Conservation (phyloP, 2,113 vertebrate species). For the Esox niger region DNA sequence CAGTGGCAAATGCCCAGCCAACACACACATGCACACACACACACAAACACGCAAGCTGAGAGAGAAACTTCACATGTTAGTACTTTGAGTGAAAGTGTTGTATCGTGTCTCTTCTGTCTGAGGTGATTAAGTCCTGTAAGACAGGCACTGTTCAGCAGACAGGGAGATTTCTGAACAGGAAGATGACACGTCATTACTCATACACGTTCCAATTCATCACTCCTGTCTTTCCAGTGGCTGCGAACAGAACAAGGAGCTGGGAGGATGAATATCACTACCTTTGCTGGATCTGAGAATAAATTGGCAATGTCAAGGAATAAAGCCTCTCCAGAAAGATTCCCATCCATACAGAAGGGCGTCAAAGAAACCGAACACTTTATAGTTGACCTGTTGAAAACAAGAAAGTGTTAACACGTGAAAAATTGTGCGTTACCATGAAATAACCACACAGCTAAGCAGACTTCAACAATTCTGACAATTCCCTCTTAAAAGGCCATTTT, state of each 20-base stretch:
- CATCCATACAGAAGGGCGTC: conserved; percentile 6
- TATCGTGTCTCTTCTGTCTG: conserved; percentile 20
- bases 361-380: conserved; percentile 22
- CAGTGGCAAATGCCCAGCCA: conserved; percentile 41
- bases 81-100: conserved; percentile 37
- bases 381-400: conserved; percentile 25
- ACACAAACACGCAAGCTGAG: not conserved
- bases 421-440: no score
- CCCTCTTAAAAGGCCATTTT: no score
- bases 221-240: conserved; percentile 14
- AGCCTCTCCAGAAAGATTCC: conserved; percentile 27
- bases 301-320: conserved; percentile 36
- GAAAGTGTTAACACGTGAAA: conserved; percentile 50
- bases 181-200: conserved; percentile 48
- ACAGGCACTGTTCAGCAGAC: conserved; percentile 35
- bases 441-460: no score
- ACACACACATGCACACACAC: conserved; percentile 12
- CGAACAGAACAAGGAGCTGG: conserved; percentile 27
- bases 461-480: no score
- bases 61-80: conserved; percentile 3
- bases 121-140: conserved; percentile 26
- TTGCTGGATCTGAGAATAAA: conserved; percentile 46
- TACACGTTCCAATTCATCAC: conserved; percentile 56
- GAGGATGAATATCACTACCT: conserved; percentile 28
- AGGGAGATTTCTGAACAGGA: conserved; percentile 37